These are phyloP conservation scores for Cydia pomonella DNA, from an alignment of 1,140 invertebrate genomes.

Conservation along the genomic window DNA sequence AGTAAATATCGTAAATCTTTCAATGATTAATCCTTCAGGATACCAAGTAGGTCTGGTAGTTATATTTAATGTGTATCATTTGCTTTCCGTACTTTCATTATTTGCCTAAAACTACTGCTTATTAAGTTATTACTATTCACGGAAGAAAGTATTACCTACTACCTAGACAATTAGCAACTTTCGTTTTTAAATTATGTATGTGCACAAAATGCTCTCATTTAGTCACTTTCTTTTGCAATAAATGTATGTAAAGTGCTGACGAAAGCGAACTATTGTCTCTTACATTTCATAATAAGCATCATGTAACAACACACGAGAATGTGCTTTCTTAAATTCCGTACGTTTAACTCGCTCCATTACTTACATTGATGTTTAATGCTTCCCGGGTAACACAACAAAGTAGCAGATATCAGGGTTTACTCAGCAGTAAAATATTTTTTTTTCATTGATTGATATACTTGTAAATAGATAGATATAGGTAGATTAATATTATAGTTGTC, in stretches of 20 bases:
- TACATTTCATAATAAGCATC: constrained; percentile 8
- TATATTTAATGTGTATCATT: neutral
- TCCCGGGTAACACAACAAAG: neutral
- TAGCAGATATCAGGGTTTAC: neutral
- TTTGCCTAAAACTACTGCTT: neutral
- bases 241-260: constrained; percentile 34
- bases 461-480: too few species aligned
- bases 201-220: constrained; percentile 32
- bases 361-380: neutral
- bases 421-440: neutral
- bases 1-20: neutral
- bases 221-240: constrained; percentile 39
- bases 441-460: too few species aligned
- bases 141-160: constrained; percentile 44
- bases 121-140: neutral
- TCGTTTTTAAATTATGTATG: constrained; percentile 50
- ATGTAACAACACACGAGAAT: neutral
- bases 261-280: constrained; percentile 35
- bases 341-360: neutral
- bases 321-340: constrained; percentile 32
- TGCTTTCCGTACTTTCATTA: neutral
- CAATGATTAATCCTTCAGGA: neutral
- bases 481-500: too few species aligned
- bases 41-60: neutral
- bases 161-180: constrained; percentile 44